Conservation (phyloP, 2,888 invertebrate species). For the Sicus ferrugineus region DNA sequence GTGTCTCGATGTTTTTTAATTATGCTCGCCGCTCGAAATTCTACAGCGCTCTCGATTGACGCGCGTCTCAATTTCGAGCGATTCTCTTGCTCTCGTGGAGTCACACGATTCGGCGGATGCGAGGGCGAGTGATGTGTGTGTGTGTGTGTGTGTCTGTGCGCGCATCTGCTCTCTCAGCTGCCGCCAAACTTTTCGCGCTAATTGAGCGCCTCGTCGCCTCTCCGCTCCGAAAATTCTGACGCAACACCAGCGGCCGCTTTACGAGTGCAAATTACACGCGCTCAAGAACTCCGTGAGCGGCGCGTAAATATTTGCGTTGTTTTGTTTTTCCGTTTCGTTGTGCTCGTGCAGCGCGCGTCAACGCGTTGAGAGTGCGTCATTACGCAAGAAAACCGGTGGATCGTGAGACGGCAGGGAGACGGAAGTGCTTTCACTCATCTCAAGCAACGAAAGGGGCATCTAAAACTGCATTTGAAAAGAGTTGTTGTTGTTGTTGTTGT, state of each 20-base stretch:
- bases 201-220: background rate
- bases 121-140: no score
- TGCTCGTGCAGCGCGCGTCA: background rate
- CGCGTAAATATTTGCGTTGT: background rate
- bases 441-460: background rate
- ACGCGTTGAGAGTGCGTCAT: background rate
- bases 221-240: background rate
- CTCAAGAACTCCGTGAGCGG: background rate
- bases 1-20: background rate
- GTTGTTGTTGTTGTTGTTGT: slow-evolving; percentile 12
- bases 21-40: background rate
- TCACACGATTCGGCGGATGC: background rate
- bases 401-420: no score
- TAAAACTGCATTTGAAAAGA: background rate
- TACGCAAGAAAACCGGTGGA: background rate
- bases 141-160: background rate
- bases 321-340: background rate
- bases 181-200: background rate
- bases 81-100: background rate
- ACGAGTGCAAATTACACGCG: background rate
- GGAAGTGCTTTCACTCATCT: slow-evolving; percentile 24
- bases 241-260: background rate
- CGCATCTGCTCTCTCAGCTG: background rate
- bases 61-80: no score
- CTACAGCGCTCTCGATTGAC: background rate